Base-by-base conservation (phyloP, 2,888 invertebrate species). In the Drosophila mayaguana region DNA sequence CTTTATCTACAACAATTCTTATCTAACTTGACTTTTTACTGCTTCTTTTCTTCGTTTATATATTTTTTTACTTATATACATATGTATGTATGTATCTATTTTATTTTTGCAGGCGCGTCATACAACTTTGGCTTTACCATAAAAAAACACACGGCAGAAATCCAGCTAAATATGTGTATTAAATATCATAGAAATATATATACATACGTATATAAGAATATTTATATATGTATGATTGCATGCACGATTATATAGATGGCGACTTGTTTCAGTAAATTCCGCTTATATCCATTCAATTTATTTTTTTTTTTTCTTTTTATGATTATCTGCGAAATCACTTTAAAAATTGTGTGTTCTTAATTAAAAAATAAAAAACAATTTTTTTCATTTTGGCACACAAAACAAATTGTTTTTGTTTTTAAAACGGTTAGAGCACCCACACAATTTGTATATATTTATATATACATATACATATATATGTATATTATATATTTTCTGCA, bases 1-100 rank as follows among this genome's bases (percentile, higher is more conserved):
- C 46, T 63, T 88, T 83, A 83, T 88, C 86, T 85, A 66, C 69
- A 75, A 70, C 50, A 46, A 48, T 45, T 70, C 82, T 83, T 83
- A 83, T 83, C 83, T 88, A 78, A 71, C 78, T 75, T 63, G 63
- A 70, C 66, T 67, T 76, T 77, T 53, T 54, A 70, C 67, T 55
- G 50, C 68, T 76, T 56, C 63, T 67, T 77, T 57, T 75, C 53
- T 72, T 67, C 40, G 38, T 63, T 65, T 51, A 40, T 60, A 62
- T 22, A 2, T 55, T 51, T 56, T 56, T 56, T 36, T 63, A 45
- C 48, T 34, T 56, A 38, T 61, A 22, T 63, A 36, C 51, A 20
- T 34, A 34, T 14, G 11, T 43, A n/a, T 54, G 48, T 45, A 20
- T 46, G 36, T 12, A 43, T 4, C 25, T 25, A 16, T 16, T 36